These are phyloP conservation scores for Leptosomus discolor DNA, from an alignment of 2,113 vertebrate species.

Conservation along the genomic window DNA sequence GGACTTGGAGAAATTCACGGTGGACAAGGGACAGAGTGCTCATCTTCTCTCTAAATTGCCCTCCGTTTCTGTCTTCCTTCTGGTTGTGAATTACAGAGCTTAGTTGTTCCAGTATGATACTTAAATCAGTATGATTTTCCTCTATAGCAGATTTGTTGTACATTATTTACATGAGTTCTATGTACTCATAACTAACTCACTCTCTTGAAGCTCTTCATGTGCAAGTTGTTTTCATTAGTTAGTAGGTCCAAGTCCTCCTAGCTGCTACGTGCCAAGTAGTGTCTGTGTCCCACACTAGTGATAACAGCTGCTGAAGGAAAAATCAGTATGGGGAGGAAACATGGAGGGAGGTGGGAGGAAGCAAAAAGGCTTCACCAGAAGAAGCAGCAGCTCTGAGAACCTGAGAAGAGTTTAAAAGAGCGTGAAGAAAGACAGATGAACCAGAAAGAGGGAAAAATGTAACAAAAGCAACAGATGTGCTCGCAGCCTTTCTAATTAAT, in stretches of 20 bases:
- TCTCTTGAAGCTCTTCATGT: neutral
- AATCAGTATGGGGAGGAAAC: neutral
- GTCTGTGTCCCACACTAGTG: neutral
- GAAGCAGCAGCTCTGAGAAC: neutral
- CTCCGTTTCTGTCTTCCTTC: neutral
- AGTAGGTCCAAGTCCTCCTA: neutral
- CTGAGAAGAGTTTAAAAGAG: neutral
- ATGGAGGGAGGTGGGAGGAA: neutral
- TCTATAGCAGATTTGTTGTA: neutral
- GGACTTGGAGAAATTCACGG: neutral
- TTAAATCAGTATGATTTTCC: neutral
- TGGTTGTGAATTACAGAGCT: neutral
- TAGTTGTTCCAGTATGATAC: neutral
- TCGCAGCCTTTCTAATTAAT: slow-evolving; percentile 10
- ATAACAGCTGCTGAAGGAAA: neutral
- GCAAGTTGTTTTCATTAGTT: neutral
- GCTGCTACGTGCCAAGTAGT: neutral
- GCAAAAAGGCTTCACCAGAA: neutral
- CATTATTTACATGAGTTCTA: rapidly evolving
- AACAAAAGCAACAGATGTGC: slow-evolving; percentile 48
- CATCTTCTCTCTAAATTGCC: neutral
- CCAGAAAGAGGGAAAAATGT: neutral
- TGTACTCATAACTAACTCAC: neutral
- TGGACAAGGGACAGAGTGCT: neutral
- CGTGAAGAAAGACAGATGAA: neutral